These are phyloP conservation scores for Tineola bisselliella DNA, from an alignment of 2,888 invertebrate species.

Conservation along the genomic window DNA sequence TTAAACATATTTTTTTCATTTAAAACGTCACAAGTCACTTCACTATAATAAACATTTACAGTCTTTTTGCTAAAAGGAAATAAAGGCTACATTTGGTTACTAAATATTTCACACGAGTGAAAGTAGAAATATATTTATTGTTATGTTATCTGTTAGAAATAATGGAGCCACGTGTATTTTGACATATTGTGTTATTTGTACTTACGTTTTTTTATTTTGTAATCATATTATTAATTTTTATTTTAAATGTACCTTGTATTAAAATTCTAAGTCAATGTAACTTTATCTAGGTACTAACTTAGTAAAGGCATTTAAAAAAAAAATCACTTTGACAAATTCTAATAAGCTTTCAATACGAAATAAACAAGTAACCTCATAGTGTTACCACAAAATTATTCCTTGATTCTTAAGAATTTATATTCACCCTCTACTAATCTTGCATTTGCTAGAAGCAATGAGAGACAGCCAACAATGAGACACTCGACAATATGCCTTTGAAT, in stretches of 20 bases:
- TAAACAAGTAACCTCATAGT: too few species aligned
- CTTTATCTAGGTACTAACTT: too few species aligned
- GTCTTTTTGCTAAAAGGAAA: background rate
- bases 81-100: background rate
- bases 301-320: too few species aligned
- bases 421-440: too few species aligned
- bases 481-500: conserved; percentile 34
- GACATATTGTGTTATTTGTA: conserved; percentile 16
- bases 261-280: too few species aligned
- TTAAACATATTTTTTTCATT: background rate
- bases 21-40: background rate
- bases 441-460: background rate
- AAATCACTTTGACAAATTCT: too few species aligned
- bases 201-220: background rate
- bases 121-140: conserved; percentile 3
- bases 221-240: too few species aligned
- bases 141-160: background rate
- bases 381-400: too few species aligned
- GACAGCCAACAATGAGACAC: background rate
- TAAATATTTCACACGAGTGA: background rate
- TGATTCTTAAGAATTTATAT: too few species aligned
- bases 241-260: too few species aligned
- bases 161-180: conserved; percentile 25
- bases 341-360: too few species aligned
- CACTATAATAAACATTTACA: background rate